These are phyloP conservation scores for Antedon bifida DNA, from an alignment of 35 echinoderm and acorn worm species.

Conservation along the genomic window DNA sequence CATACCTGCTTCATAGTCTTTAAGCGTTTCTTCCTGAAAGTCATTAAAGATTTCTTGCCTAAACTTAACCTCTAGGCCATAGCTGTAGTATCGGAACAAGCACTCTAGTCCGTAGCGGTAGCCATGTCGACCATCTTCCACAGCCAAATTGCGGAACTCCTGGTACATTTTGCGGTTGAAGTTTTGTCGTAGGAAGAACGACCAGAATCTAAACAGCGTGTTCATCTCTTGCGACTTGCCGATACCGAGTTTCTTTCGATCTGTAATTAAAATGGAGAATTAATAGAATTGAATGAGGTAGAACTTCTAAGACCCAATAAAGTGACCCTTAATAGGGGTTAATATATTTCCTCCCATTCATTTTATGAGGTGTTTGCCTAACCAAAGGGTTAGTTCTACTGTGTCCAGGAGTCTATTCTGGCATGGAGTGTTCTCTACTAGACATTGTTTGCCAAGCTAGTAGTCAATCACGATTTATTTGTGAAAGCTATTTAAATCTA, in stretches of 20 bases:
- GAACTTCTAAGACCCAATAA: too few relatives aligned
- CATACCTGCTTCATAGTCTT: slow-evolving; percentile 62
- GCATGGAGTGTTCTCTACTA: too few relatives aligned
- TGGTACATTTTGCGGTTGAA: slow-evolving; percentile 99
- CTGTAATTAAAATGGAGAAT: slow-evolving; percentile 20
- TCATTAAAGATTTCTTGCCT: slow-evolving; percentile 76
- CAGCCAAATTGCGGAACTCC: slow-evolving; percentile 69
- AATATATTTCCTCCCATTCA: too few relatives aligned
- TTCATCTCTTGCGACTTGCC: slow-evolving; percentile 99
- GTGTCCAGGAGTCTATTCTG: too few relatives aligned
- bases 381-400: too few relatives aligned
- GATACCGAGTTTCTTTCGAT: slow-evolving; percentile 95
- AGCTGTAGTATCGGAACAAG: slow-evolving; percentile 93
- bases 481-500: too few relatives aligned
- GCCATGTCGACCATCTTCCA: slow-evolving; percentile 74
- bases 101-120: slow-evolving; percentile 96
- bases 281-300: too few relatives aligned
- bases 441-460: too few relatives aligned
- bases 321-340: too few relatives aligned
- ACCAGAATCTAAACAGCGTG: slow-evolving; percentile 98
- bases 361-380: too few relatives aligned
- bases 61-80: slow-evolving; percentile 95
- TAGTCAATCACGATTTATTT: too few relatives aligned
- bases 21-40: slow-evolving; percentile 73
- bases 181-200: slow-evolving; percentile 96